Evolutionary conservation across 1,140 invertebrate species (phyloP).

Genomic region (Zaprionus davidi): DNA sequence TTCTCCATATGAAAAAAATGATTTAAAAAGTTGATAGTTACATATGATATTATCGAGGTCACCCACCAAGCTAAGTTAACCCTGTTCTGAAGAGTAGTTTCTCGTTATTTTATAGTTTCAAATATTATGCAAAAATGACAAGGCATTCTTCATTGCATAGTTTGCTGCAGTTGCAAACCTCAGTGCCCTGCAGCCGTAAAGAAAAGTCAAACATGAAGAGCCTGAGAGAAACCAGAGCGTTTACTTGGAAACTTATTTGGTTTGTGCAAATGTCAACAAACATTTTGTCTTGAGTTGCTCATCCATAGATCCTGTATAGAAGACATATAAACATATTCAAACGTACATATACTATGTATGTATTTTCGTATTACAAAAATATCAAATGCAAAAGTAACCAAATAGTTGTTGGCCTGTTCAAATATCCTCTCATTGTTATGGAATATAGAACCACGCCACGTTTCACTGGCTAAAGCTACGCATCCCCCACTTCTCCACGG

Average conservation of each 20-base stretch:
- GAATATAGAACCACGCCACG: neutral
- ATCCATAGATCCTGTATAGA: neutral
- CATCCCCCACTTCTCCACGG: neutral
- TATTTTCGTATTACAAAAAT: neutral
- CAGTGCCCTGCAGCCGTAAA: constrained; percentile 2
- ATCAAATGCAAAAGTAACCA: neutral
- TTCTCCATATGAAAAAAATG: no score
- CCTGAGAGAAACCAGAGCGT: neutral
- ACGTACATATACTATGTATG: neutral
- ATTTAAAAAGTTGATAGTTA: neutral
- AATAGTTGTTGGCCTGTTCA: neutral
- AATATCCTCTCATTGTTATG: neutral
- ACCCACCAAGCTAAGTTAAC: neutral
- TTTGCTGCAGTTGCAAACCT: neutral
- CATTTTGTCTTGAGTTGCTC: neutral
- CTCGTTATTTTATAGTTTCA: neutral
- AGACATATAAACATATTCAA: neutral
- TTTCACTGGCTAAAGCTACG: neutral
- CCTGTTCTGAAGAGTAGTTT: neutral
- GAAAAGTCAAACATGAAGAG: constrained; percentile 18
- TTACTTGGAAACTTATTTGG: constrained; percentile 17
- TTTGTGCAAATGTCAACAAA: constrained; percentile 12
- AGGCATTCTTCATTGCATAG: neutral
- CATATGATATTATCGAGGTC: neutral
- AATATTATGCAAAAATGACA: neutral